phyloP scores from a whole-genome alignment of 2,888 invertebrate species.

The Prosopocoilus inquinatus region DNA sequence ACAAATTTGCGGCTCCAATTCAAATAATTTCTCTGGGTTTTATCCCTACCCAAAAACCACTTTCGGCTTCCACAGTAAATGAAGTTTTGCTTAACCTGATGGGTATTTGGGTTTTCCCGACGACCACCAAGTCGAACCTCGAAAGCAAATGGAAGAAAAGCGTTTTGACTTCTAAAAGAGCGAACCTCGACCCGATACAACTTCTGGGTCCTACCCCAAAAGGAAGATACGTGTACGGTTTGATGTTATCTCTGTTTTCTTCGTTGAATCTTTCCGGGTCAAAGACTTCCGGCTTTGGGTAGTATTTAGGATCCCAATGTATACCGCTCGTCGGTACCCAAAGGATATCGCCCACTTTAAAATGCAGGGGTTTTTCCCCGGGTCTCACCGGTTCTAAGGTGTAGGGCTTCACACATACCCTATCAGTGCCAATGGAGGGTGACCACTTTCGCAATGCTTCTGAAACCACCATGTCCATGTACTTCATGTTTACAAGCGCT shows the following conservation, averaged over 20 bases:
- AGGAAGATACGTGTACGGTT: slow-evolving; percentile 46
- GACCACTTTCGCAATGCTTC: slow-evolving; percentile 38
- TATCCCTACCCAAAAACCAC: too few relatives aligned
- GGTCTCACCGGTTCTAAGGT: slow-evolving; percentile 23
- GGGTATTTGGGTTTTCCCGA: too few relatives aligned
- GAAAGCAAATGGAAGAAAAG: slow-evolving; percentile 33
- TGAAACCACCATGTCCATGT: slow-evolving; percentile 34
- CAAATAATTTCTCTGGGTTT: too few relatives aligned
- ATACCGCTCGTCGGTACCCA: slow-evolving; percentile 34
- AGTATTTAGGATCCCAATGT: slow-evolving; percentile 36
- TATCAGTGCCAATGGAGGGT: slow-evolving; percentile 24
- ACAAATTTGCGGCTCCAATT: too few relatives aligned
- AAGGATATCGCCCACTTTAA: slow-evolving; percentile 23
- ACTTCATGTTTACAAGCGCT: slow-evolving; percentile 31
- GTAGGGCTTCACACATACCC: slow-evolving; percentile 31
- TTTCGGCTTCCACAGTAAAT: too few relatives aligned
- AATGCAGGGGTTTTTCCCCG: slow-evolving; percentile 20
- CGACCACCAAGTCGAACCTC: slow-evolving; percentile 31
- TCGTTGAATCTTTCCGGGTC: slow-evolving; percentile 49
- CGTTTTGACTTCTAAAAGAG: slow-evolving; percentile 36
- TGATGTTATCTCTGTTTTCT: slow-evolving; percentile 55
- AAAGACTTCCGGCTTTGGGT: slow-evolving; percentile 37
- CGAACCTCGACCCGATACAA: slow-evolving; percentile 56
- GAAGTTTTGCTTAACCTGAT: too few relatives aligned
- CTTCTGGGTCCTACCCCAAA: slow-evolving; percentile 58